Evolutionary conservation across 2,113 vertebrate species (phyloP).

Genomic region (Bufo gargarizans): DNA sequence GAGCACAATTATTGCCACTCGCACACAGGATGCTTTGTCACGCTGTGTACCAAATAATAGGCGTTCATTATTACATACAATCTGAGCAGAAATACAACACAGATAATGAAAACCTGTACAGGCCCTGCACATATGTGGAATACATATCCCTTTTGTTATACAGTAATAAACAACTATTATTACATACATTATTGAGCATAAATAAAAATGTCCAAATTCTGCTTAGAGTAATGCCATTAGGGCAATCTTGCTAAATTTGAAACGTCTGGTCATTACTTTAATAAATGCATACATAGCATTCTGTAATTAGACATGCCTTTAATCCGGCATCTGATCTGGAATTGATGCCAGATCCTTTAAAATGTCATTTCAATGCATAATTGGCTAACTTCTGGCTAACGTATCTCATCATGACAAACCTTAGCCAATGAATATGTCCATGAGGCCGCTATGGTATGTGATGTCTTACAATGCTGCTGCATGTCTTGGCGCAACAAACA

Average conservation of each 20-base stretch:
- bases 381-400: neutral
- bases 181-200: no score
- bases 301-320: no score
- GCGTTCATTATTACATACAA: neutral
- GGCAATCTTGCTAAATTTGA: neutral
- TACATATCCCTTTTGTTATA: no score
- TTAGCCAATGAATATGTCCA: no score
- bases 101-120: neutral
- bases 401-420: no score
- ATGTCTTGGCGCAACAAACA: no score
- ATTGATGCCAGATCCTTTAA: no score
- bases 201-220: neutral
- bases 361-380: neutral
- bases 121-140: no score
- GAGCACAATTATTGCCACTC: conserved; percentile 7
- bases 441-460: no score
- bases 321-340: no score
- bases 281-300: no score
- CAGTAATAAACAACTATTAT: no score
- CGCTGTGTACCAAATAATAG: neutral
- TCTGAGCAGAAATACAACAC: neutral
- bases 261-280: neutral
- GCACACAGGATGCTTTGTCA: conserved; percentile 36
- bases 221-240: neutral
- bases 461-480: neutral